phyloP scores from a whole-genome alignment of 2,888 invertebrate species.

The Psylliodes chrysocephalus region DNA sequence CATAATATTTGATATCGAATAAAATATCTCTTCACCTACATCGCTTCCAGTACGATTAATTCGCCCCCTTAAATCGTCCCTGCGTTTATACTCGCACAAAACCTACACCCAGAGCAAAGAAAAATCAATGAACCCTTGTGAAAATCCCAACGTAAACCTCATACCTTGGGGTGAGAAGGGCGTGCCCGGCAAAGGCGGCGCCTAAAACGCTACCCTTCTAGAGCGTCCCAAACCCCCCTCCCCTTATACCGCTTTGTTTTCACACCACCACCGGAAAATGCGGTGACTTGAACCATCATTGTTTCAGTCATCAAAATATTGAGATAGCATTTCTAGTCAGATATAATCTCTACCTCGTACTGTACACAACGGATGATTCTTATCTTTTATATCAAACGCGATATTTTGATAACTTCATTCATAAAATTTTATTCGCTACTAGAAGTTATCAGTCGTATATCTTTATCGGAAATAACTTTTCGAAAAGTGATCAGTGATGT shows the following conservation, averaged over 20 bases:
- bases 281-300: slow-evolving; percentile 66
- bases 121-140: slow-evolving; percentile 56
- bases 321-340: slow-evolving; percentile 61
- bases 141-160: slow-evolving; percentile 59
- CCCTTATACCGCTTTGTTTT: slow-evolving; percentile 63
- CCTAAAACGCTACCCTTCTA: slow-evolving; percentile 45
- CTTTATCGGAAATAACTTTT: too few species aligned
- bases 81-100: slow-evolving; percentile 7
- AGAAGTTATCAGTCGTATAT: too few species aligned
- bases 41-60: too few species aligned
- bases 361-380: slow-evolving; percentile 20
- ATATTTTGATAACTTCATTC: not conserved
- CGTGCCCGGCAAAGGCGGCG: slow-evolving; percentile 63
- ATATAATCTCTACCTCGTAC: slow-evolving; percentile 48
- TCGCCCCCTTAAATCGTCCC: too few species aligned
- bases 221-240: slow-evolving; percentile 49
- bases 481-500: slow-evolving; percentile 35
- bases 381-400: slow-evolving; percentile 10
- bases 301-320: slow-evolving; percentile 66
- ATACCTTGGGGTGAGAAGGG: slow-evolving; percentile 58
- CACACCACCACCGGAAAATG: slow-evolving; percentile 65
- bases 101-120: slow-evolving; percentile 9
- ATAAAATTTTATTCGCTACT: not conserved
- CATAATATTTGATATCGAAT: too few species aligned
- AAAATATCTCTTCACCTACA: too few species aligned